A percentile compares a stretch with the other conserved stretches of the same genome.
phyloP scores from a whole-genome alignment of 2,888 invertebrate genomes.

The Amphipoea oculea region DNA sequence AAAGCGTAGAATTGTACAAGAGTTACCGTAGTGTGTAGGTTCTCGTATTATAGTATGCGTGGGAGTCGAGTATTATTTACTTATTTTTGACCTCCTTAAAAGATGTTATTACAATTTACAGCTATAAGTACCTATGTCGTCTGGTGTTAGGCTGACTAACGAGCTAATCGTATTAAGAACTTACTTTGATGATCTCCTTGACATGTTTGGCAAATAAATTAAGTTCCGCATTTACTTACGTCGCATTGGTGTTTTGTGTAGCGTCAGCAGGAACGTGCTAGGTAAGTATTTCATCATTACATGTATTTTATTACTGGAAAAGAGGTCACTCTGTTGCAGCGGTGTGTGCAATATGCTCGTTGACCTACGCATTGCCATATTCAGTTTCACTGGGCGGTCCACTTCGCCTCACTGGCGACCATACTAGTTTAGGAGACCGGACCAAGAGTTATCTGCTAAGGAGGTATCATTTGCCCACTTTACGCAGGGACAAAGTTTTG shows the following conservation, averaged over 20 bases:
- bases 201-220: constrained; percentile 29
- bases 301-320: constrained; percentile 60
- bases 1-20: constrained; percentile 37
- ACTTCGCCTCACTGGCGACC: constrained; percentile 42
- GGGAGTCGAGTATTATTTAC: constrained; percentile 37
- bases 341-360: constrained; percentile 67
- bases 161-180: constrained; percentile 40
- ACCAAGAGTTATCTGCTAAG: constrained; percentile 13
- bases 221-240: constrained; percentile 26
- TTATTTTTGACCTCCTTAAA: constrained; percentile 21
- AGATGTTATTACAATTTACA: constrained; percentile 15
- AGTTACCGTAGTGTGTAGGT: constrained; percentile 20
- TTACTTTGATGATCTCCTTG: constrained; percentile 46
- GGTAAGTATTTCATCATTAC: constrained; percentile 50
- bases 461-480: constrained; percentile 9
- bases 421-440: constrained; percentile 23
- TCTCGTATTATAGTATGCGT: constrained; percentile 23
- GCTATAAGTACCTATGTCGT: constrained; percentile 39
- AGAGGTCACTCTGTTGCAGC: constrained; percentile 67
- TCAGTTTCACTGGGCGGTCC: constrained; percentile 67
- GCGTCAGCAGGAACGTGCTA: constrained; percentile 44
- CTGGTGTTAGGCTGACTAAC: constrained; percentile 41
- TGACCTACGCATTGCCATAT: constrained; percentile 75
- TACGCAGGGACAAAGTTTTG: constrained; percentile 19
- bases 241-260: constrained; percentile 26